phyloP scores from a whole-genome alignment of 2,797 vertebrate genomes.

The Pogonophryne albipinna region DNA sequence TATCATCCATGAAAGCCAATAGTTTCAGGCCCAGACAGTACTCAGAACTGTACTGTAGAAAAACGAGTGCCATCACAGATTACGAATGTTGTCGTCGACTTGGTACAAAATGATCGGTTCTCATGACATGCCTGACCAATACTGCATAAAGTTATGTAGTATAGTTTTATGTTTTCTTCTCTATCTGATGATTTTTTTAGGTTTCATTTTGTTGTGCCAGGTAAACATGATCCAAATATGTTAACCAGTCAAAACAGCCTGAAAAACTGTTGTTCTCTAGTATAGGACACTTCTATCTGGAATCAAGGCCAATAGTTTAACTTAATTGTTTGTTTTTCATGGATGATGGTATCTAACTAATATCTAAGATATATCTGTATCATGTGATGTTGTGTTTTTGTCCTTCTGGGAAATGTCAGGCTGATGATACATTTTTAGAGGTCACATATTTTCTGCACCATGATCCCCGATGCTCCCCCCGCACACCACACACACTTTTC shows the following conservation, averaged over 20 bases:
- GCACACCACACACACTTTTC: conserved; percentile 56
- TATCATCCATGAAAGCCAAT: no score
- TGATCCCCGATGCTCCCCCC: conserved; percentile 42
- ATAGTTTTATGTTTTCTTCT: conserved; percentile 30
- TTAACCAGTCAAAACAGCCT: background rate
- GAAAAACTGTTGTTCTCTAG: background rate
- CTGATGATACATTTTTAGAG: conserved; percentile 78
- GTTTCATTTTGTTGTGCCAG: background rate
- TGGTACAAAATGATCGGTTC: no score
- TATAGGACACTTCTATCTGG: background rate
- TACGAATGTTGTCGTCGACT: no score
- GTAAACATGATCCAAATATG: conserved; percentile 1
- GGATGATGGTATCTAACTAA: conserved; percentile 24
- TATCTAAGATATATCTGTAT: conserved; percentile 49
- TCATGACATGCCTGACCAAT: no score
- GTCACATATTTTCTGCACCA: conserved; percentile 77
- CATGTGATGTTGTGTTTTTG: conserved; percentile 66
- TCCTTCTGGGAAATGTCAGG: conserved; percentile 80
- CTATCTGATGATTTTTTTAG: conserved; percentile 16
- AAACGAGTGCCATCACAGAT: no score
- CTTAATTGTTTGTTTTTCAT: conserved; percentile 25
- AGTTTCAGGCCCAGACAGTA: no score
- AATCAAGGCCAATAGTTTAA: conserved; percentile 21
- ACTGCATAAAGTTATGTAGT: conserved; percentile 6
- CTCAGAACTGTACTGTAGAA: no score